A percentile compares a stretch with the other conserved stretches of the same genome.
phyloP scores from a whole-genome alignment of 2,113 vertebrate genomes.

The Amphiprion percula region DNA sequence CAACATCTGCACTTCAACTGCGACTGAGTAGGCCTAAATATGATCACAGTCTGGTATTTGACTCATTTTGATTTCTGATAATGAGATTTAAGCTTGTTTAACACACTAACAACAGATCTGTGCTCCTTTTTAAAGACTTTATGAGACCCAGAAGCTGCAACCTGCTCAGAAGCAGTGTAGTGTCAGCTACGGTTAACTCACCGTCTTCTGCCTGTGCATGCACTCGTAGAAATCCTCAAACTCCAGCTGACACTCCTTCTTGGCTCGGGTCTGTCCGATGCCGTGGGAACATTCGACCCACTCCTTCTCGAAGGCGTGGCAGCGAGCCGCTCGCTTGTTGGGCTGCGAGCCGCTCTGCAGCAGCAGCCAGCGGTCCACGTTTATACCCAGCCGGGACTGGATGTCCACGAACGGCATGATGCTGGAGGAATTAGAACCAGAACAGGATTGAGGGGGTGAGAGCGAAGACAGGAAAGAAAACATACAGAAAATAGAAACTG shows the following conservation, averaged over 20 bases:
- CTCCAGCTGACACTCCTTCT: slow-evolving; percentile 90
- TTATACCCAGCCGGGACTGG: slow-evolving; percentile 87
- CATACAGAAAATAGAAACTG: too few relatives aligned
- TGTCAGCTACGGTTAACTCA: slow-evolving; percentile 35
- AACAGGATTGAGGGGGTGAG: too few relatives aligned
- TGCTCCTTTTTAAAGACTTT: too few relatives aligned
- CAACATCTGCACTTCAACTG: too few relatives aligned
- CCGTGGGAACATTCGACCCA: slow-evolving; percentile 92
- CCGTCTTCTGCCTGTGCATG: slow-evolving; percentile 87
- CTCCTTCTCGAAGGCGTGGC: slow-evolving; percentile 95
- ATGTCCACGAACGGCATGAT: slow-evolving; percentile 92
- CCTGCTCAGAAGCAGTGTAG: too few relatives aligned
- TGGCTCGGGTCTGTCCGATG: slow-evolving; percentile 89
- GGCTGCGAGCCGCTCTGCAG: slow-evolving; percentile 87
- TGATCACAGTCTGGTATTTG: too few relatives aligned
- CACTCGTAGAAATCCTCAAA: slow-evolving; percentile 93
- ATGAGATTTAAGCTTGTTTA: too few relatives aligned
- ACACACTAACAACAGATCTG: too few relatives aligned
- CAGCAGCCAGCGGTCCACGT: slow-evolving; percentile 87
- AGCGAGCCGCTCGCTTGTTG: slow-evolving; percentile 67
- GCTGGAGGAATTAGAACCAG: slow-evolving; percentile 27
- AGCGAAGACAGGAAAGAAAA: too few relatives aligned
- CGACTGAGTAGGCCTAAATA: too few relatives aligned
- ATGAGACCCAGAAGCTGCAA: background rate
- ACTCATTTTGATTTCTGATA: too few relatives aligned